These are phyloP conservation scores for Lasioglossum calceatum DNA, from an alignment of 2,888 invertebrate genomes.

Conservation along the genomic window DNA sequence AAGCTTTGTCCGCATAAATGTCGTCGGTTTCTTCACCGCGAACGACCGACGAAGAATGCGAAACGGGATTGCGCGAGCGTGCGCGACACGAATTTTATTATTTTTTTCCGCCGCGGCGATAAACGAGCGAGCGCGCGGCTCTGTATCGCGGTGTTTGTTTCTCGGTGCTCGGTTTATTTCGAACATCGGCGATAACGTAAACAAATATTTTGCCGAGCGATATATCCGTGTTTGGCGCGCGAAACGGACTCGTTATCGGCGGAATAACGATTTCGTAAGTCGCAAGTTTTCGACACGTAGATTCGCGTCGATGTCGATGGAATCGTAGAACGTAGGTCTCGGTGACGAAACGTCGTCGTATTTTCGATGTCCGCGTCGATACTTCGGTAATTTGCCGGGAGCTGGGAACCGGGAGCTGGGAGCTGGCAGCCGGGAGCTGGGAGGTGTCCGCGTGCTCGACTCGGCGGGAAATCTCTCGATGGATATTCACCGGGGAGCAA, in stretches of 20 bases:
- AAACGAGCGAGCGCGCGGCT: neutral
- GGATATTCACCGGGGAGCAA: slow-evolving; percentile 68
- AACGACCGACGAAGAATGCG: neutral
- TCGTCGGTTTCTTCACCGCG: neutral
- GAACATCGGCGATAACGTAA: slow-evolving; percentile 9
- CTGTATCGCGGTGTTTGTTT: slow-evolving; percentile 22
- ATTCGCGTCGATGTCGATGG: neutral
- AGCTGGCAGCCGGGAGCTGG: neutral
- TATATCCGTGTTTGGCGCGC: neutral
- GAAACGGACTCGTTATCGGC: neutral
- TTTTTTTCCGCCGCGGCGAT: neutral
- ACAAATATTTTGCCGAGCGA: neutral
- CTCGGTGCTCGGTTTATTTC: slow-evolving; percentile 13
- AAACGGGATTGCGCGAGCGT: neutral
- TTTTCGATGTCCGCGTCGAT: slow-evolving; percentile 16
- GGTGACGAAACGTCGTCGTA: slow-evolving; percentile 1
- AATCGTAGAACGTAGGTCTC: neutral
- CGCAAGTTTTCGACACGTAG: neutral
- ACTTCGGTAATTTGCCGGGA: neutral
- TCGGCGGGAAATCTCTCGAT: slow-evolving; percentile 46
- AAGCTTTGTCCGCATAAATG: too few relatives aligned
- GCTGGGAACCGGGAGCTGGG: neutral
- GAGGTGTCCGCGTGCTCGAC: slow-evolving; percentile 5
- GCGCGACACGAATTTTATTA: neutral
- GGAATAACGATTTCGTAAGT: slow-evolving; percentile 23